Evolutionary conservation across 1,140 invertebrate species (phyloP).

Genomic region (Drosophila cardini): DNA sequence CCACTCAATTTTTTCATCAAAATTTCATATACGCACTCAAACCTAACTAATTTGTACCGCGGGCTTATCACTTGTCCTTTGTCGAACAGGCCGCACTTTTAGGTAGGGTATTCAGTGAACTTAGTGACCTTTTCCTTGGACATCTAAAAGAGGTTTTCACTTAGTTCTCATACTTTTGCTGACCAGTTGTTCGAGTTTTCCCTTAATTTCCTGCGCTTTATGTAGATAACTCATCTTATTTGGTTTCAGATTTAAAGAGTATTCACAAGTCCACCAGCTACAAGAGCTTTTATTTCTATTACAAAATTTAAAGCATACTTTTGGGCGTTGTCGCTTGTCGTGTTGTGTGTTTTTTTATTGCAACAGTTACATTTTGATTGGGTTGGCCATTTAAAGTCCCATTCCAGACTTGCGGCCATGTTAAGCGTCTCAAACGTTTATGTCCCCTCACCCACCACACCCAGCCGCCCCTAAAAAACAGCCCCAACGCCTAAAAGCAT

Average conservation of each 20-base stretch:
- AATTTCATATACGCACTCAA: conserved; percentile 56
- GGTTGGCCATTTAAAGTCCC: conserved; percentile 56
- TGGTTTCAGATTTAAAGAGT: neutral
- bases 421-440: conserved; percentile 32
- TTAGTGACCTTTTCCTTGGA: too few species aligned
- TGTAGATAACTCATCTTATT: neutral
- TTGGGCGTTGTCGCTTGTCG: conserved; percentile 36
- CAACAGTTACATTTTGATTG: conserved; percentile 69
- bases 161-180: too few species aligned
- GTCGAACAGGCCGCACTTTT: neutral
- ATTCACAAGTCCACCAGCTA: neutral
- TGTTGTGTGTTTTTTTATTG: conserved; percentile 50
- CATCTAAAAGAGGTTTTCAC: too few species aligned
- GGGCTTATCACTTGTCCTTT: conserved; percentile 19
- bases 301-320: conserved; percentile 66
- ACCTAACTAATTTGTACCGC: conserved; percentile 48
- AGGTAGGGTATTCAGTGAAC: neutral
- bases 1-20: conserved; percentile 45
- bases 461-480: neutral
- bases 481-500: conserved; percentile 11
- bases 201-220: too few species aligned
- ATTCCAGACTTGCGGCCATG: conserved; percentile 45
- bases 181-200: too few species aligned
- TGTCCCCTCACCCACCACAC: neutral
- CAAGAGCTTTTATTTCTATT: neutral